A percentile compares a stretch with the other conserved stretches of the same genome.
Conservation (phyloP, 1,140 invertebrate species). For the Aphaenogaster ashmeadi region DNA sequence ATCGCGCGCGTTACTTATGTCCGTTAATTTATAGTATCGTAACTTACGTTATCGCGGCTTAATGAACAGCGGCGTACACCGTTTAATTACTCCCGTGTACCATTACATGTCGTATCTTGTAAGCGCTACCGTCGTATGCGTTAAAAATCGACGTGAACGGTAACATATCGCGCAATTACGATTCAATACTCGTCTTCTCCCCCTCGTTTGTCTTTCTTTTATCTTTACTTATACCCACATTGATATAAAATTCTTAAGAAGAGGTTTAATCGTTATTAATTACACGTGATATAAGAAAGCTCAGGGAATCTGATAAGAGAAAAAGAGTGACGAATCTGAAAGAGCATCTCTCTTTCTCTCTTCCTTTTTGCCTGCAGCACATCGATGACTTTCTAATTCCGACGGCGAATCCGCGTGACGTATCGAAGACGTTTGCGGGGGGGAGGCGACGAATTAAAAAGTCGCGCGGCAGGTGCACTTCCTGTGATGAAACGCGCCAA, state of each 20-base stretch:
- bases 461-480: conserved; percentile 51
- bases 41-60: conserved; percentile 46
- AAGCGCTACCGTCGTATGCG: conserved; percentile 20
- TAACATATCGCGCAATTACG: conserved; percentile 45
- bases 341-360: conserved; percentile 17
- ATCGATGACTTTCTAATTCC: conserved; percentile 55
- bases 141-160: conserved; percentile 34
- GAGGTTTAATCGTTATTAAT: conserved; percentile 2
- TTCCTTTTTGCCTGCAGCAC: background rate
- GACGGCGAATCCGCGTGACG: conserved; percentile 14
- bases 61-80: conserved; percentile 28
- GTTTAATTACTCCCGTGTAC: conserved; percentile 40
- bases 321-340: conserved; percentile 11
- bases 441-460: conserved; percentile 49
- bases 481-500: conserved; percentile 54
- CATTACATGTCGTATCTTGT: conserved; percentile 41
- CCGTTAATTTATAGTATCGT: conserved; percentile 60
- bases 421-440: conserved; percentile 20
- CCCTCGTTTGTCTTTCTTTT: background rate
- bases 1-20: conserved; percentile 19
- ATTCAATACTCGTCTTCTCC: background rate
- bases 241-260: background rate
- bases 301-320: conserved; percentile 8
- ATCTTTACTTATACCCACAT: background rate
- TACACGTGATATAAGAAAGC: background rate